These are phyloP conservation scores for Ctena decussata DNA, from an alignment of 2,888 invertebrate genomes.

Conservation along the genomic window DNA sequence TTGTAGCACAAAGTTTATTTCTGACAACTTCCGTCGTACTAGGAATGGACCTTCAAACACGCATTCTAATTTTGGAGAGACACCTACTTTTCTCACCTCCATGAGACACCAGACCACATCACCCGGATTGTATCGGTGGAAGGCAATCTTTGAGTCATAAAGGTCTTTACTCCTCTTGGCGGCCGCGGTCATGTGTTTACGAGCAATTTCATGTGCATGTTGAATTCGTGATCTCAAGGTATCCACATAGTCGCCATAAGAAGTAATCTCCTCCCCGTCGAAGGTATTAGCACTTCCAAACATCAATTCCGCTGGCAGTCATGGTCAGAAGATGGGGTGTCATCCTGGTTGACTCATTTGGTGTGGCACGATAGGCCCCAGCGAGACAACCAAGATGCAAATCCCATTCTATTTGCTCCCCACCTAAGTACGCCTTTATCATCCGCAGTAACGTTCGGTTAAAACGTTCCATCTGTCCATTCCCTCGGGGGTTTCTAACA, in stretches of 20 bases:
- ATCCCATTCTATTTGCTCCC: slow-evolving; percentile 61
- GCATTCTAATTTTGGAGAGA: slow-evolving; percentile 21
- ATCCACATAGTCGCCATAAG: slow-evolving; percentile 16
- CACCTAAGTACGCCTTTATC: slow-evolving; percentile 46
- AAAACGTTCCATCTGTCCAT: slow-evolving; percentile 51
- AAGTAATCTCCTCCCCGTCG: neutral
- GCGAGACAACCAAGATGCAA: slow-evolving; percentile 51
- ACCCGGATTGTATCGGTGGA: slow-evolving; percentile 1
- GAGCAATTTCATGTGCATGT: slow-evolving; percentile 8
- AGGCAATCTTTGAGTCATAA: slow-evolving; percentile 21
- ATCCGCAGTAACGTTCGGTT: slow-evolving; percentile 51
- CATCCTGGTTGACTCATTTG: slow-evolving; percentile 44
- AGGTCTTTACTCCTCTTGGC: slow-evolving; percentile 21
- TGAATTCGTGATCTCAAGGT: neutral
- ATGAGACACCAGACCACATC: slow-evolving; percentile 21
- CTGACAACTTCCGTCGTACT: neutral
- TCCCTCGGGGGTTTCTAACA: slow-evolving; percentile 49
- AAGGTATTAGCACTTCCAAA: slow-evolving; percentile 2
- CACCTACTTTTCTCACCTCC: slow-evolving; percentile 1
- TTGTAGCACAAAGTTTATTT: slow-evolving; percentile 3
- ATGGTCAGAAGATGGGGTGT: slow-evolving; percentile 53
- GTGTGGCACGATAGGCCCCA: slow-evolving; percentile 55
- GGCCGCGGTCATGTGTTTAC: no score
- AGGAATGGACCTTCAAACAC: slow-evolving; percentile 21
- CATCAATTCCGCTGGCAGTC: slow-evolving; percentile 36